Conservation (phyloP, 2,113 vertebrate species). For the Labeo rohita region DNA sequence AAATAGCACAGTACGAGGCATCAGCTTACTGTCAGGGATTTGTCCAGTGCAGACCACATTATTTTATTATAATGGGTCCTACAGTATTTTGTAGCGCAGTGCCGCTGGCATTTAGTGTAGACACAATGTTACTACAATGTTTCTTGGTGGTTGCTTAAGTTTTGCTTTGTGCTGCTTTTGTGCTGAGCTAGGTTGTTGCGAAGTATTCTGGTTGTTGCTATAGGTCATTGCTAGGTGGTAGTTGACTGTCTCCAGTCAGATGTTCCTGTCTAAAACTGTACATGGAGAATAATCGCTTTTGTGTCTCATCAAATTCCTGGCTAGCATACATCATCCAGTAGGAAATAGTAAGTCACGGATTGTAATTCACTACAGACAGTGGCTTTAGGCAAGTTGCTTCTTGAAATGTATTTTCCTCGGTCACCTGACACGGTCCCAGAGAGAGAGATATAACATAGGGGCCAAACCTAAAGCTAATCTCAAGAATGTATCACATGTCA, state of each 20-base stretch:
- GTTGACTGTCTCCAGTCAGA: not conserved
- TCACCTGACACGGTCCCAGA: constrained; percentile 27
- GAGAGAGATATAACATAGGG: constrained; percentile 30
- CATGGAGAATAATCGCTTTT: not conserved
- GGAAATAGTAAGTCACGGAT: constrained; percentile 2
- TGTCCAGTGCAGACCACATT: no score
- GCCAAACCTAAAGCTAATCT: constrained; percentile 53
- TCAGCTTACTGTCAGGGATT: no score
- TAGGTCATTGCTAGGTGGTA: not conserved
- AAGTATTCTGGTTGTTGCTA: not conserved
- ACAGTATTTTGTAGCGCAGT: no score
- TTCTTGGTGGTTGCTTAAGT: no score
- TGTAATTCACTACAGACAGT: not conserved
- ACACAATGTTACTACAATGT: no score
- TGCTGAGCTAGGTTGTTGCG: no score
- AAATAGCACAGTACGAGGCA: no score
- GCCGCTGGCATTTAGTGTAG: no score
- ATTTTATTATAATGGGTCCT: no score
- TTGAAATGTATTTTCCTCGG: constrained; percentile 47
- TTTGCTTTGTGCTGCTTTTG: no score
- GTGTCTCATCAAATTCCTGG: not conserved
- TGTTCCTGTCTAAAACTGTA: not conserved
- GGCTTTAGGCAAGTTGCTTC: constrained; percentile 41
- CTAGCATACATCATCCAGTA: not conserved
- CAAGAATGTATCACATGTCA: constrained; percentile 51